A percentile compares a stretch with the other conserved stretches of the same genome.
Evolutionary conservation across 2,113 vertebrate genomes (phyloP).

Genomic region (Egretta garzetta): DNA sequence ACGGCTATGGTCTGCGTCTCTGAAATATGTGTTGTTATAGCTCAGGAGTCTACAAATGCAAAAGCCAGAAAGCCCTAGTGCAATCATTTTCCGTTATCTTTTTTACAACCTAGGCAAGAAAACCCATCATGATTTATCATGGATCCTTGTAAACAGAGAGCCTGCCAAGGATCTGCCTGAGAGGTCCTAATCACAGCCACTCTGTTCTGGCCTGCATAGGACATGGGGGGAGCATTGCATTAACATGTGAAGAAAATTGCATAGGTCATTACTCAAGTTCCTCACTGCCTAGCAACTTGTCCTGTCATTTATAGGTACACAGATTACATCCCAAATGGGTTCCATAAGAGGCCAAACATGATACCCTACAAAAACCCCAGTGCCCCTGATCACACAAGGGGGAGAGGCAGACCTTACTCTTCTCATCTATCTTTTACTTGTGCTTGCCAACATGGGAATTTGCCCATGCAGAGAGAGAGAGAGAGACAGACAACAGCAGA

Average conservation of each 20-base stretch:
- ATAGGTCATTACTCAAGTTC: background rate
- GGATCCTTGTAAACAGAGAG: background rate
- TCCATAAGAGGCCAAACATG: background rate
- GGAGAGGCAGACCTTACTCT: background rate
- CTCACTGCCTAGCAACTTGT: background rate
- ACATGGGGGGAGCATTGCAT: fast-evolving
- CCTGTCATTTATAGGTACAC: background rate
- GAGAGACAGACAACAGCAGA: background rate
- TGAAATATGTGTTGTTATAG: background rate
- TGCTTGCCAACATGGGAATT: fast-evolving
- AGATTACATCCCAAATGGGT: background rate
- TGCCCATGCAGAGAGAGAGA: background rate
- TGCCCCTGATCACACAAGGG: fast-evolving
- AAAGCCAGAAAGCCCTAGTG: background rate
- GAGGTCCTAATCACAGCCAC: background rate
- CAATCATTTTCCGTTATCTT: background rate
- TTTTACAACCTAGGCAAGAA: background rate
- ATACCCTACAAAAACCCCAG: background rate
- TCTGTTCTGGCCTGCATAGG: background rate
- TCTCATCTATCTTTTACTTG: background rate
- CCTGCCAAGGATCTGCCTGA: background rate
- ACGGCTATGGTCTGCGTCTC: background rate
- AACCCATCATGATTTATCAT: background rate
- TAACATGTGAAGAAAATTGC: background rate
- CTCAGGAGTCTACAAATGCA: background rate